Evolutionary conservation across 2,888 invertebrate species (phyloP).

Genomic region (Thalpophila matura): DNA sequence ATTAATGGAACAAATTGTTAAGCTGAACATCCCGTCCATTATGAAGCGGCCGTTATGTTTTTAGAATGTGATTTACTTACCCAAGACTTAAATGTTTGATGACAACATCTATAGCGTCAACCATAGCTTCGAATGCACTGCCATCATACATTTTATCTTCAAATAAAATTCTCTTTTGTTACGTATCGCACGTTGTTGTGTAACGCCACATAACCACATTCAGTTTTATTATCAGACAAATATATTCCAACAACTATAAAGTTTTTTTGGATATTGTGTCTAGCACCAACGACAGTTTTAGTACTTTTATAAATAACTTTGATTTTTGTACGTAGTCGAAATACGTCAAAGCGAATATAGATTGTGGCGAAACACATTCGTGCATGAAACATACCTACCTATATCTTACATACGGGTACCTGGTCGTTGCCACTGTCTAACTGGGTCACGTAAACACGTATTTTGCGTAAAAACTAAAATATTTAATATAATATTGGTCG

Average conservation of each 20-base stretch:
- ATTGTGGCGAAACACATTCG: slow-evolving; percentile 60
- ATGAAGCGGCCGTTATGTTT: slow-evolving; percentile 52
- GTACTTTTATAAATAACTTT: slow-evolving; percentile 35
- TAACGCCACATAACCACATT: slow-evolving; percentile 29
- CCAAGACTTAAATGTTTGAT: slow-evolving; percentile 38
- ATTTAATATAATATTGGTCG: slow-evolving; percentile 29
- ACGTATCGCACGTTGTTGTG: slow-evolving; percentile 33
- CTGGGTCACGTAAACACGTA: slow-evolving; percentile 77
- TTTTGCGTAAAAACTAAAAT: slow-evolving; percentile 62
- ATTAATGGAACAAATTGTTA: slow-evolving; percentile 74
- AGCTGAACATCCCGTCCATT: slow-evolving; percentile 64
- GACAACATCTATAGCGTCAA: slow-evolving; percentile 16
- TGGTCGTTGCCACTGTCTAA: slow-evolving; percentile 67
- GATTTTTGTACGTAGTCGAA: slow-evolving; percentile 42
- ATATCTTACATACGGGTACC: slow-evolving; percentile 66
- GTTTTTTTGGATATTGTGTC: slow-evolving; percentile 43
- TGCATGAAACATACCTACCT: slow-evolving; percentile 66
- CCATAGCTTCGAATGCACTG: not conserved
- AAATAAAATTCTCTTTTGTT: slow-evolving; percentile 31
- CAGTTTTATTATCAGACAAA: slow-evolving; percentile 42
- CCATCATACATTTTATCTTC: slow-evolving; percentile 14
- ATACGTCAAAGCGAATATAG: slow-evolving; percentile 57
- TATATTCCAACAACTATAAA: slow-evolving; percentile 31
- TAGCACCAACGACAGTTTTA: slow-evolving; percentile 23
- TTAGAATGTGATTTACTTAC: slow-evolving; percentile 53